Conservation (phyloP, 1,140 invertebrate genomes). For the Calliopsis andreniformis region DNA sequence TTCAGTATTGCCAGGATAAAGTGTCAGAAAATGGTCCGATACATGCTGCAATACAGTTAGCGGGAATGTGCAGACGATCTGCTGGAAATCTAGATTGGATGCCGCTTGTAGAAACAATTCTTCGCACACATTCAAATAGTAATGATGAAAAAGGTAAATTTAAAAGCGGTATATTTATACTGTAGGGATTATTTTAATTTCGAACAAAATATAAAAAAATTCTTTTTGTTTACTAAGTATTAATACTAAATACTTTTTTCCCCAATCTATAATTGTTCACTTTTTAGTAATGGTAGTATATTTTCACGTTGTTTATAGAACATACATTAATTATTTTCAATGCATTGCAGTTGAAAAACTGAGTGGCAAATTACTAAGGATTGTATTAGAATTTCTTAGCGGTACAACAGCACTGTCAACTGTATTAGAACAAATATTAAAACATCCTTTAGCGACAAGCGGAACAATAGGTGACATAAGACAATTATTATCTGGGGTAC, state of each 20-base stretch:
- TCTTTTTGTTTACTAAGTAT: too few species aligned
- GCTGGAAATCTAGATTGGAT: slow-evolving; percentile 79
- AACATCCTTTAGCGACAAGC: slow-evolving; percentile 78
- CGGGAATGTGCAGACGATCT: slow-evolving; percentile 76
- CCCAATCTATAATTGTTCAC: too few species aligned
- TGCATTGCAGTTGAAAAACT: slow-evolving; percentile 66
- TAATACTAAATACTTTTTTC: too few species aligned
- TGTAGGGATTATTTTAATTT: too few species aligned
- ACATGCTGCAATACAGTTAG: slow-evolving; percentile 69
- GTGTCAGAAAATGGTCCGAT: slow-evolving; percentile 69
- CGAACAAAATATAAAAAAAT: too few species aligned
- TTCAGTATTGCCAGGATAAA: slow-evolving; percentile 60
- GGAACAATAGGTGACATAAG: slow-evolving; percentile 80
- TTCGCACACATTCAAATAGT: slow-evolving; percentile 69
- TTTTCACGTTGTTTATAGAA: slow-evolving; percentile 17
- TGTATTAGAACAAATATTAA: slow-evolving; percentile 78
- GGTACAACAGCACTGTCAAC: slow-evolving; percentile 77
- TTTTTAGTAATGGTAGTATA: too few species aligned
- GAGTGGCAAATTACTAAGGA: slow-evolving; percentile 75
- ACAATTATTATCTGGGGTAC: slow-evolving; percentile 76
- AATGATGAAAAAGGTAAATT: slow-evolving; percentile 69
- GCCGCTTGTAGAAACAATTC: slow-evolving; percentile 76
- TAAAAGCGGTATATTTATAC: not conserved
- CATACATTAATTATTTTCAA: slow-evolving; percentile 1
- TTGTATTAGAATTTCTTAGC: slow-evolving; percentile 77